These are phyloP conservation scores for Eupithecia dodoneata DNA, from an alignment of 2,888 invertebrate species.

Conservation along the genomic window DNA sequence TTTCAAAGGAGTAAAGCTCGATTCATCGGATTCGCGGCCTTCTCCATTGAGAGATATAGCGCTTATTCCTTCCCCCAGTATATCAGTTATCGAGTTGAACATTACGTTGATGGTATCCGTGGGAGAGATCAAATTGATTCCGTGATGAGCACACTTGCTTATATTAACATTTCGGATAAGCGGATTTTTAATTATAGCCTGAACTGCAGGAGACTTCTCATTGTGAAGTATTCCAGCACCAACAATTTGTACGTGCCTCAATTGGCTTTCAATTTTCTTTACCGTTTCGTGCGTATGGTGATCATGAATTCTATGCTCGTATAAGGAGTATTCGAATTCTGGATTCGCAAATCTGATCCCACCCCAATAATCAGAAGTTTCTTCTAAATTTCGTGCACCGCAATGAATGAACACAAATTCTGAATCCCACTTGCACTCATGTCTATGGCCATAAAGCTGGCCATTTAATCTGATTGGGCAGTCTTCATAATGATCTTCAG, in stretches of 20 bases:
- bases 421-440: constrained; percentile 95
- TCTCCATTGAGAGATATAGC: constrained; percentile 96
- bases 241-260: constrained; percentile 92
- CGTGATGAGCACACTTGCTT: constrained; percentile 93
- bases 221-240: constrained; percentile 98
- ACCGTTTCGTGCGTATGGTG: constrained; percentile 90
- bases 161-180: constrained; percentile 92
- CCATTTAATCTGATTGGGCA: constrained; percentile 95
- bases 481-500: constrained; percentile 90
- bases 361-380: constrained; percentile 94
- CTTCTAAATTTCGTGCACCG: constrained; percentile 87
- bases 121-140: constrained; percentile 95
- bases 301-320: constrained; percentile 92
- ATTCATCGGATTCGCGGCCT: constrained; percentile 93
- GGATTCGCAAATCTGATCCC: constrained; percentile 96
- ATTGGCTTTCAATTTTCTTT: constrained; percentile 88
- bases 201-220: constrained; percentile 96
- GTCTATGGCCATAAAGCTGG: constrained; percentile 92
- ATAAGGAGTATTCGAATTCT: constrained; percentile 94
- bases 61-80: constrained; percentile 95
- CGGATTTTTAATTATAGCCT: constrained; percentile 95
- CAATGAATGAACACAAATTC: constrained; percentile 97
- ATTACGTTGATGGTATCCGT: constrained; percentile 91
- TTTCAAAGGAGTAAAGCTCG: constrained; percentile 94
- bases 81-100: constrained; percentile 89